Conservation (phyloP, 1,140 invertebrate species). For the Musca vetustissima region DNA sequence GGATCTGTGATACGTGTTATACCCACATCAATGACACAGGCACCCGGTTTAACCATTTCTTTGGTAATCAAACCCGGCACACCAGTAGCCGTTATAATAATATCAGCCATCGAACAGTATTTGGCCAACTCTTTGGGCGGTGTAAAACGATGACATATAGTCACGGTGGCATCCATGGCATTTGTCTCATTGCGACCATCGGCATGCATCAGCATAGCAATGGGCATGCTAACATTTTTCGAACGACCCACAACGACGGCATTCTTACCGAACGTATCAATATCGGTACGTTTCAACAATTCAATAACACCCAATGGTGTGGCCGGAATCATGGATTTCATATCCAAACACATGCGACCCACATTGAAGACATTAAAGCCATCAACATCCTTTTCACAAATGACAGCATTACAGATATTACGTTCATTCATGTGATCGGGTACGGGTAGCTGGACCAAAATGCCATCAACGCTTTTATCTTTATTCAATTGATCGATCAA, state of each 20-base stretch:
- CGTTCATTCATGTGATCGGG: constrained; percentile 75
- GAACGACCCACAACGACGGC: constrained; percentile 87
- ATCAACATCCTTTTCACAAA: constrained; percentile 86
- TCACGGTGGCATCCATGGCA: constrained; percentile 80
- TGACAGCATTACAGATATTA: constrained; percentile 76
- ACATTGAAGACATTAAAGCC: constrained; percentile 83
- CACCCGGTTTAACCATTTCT: constrained; percentile 88
- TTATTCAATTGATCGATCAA: constrained; percentile 70
- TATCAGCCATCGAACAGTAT: constrained; percentile 75
- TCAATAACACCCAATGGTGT: constrained; percentile 81
- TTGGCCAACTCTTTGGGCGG: constrained; percentile 71
- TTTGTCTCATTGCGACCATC: constrained; percentile 67
- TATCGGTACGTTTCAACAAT: constrained; percentile 67
- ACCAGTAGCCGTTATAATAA: constrained; percentile 79
- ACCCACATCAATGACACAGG: constrained; percentile 85
- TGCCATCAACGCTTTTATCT: constrained; percentile 73
- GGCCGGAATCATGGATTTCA: constrained; percentile 79
- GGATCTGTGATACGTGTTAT: constrained; percentile 72
- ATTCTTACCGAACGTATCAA: constrained; percentile 80
- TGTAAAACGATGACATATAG: constrained; percentile 85
- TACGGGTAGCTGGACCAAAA: constrained; percentile 84
- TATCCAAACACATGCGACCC: constrained; percentile 74
- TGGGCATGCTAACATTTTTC: constrained; percentile 87
- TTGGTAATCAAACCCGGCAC: constrained; percentile 78
- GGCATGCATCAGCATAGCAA: constrained; percentile 77